phyloP scores from a whole-genome alignment of 2,888 invertebrate genomes.

The Malacosoma neustria region DNA sequence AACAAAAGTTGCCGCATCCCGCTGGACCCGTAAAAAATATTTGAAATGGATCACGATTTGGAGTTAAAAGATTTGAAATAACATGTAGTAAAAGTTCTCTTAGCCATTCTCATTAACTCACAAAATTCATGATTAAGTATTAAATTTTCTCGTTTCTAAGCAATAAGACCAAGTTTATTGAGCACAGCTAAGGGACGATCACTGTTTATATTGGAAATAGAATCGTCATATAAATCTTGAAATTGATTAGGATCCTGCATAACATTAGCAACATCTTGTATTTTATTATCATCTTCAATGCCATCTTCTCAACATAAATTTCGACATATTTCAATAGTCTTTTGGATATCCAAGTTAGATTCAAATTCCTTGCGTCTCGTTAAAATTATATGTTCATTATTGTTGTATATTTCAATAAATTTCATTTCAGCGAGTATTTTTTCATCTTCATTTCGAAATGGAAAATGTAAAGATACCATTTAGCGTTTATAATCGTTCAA shows the following conservation, averaged over 20 bases:
- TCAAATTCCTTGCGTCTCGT: too few species aligned
- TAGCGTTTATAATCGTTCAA: too few species aligned
- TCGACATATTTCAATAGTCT: background rate
- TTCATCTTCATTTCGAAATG: conserved; percentile 9
- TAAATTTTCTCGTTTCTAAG: conserved; percentile 18
- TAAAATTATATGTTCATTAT: too few species aligned
- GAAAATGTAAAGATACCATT: conserved; percentile 7
- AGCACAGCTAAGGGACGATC: conserved; percentile 16
- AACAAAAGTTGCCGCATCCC: conserved; percentile 29
- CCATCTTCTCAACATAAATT: background rate
- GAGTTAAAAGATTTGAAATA: conserved; percentile 10
- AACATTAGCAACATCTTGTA: conserved; percentile 1
- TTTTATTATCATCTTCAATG: background rate
- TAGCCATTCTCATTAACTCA: conserved; percentile 16
- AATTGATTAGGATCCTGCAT: conserved; percentile 12
- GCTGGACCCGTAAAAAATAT: conserved; percentile 27
- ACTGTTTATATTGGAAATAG: conserved; percentile 12
- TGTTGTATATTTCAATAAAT: conserved; percentile 3
- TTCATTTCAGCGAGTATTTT: conserved; percentile 9
- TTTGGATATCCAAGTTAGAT: too few species aligned
- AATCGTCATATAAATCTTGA: conserved; percentile 11
- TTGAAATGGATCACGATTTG: conserved; percentile 12
- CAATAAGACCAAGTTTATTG: conserved; percentile 16
- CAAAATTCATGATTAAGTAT: conserved; percentile 15
- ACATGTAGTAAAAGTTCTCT: conserved; percentile 11